Base-by-base conservation (phyloP, 2,888 invertebrate genomes). In the Spisula subtruncata region DNA sequence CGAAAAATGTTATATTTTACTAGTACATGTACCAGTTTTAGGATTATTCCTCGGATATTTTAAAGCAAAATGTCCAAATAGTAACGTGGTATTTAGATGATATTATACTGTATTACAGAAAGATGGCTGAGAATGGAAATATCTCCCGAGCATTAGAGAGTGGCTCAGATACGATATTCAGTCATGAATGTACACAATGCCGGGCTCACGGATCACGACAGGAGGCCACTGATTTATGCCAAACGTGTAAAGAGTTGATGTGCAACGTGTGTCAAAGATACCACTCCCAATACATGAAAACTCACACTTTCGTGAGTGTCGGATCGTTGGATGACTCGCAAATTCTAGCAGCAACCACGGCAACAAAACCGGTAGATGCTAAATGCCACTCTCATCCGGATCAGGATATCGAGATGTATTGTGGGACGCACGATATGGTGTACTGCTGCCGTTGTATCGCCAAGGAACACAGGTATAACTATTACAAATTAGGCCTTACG, bases 391-490 rank as follows among this genome's bases (percentile, higher is more conserved):
- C 1, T 4, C 80, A 80, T 18, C 80, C 80, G n/a, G 80, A 80
- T 14, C 80, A 20, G 10, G 80, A 80, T 20, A 80, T 80, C 18
- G 80, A 80, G 80, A 80, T 80, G 80, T 80, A 80, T 41, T 80
- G 80, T 80, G 80, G 41, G 1, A 80, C 32, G 1, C 80, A 80
- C 41, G 80, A 80, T 35, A 80, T 80, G 80, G 80, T 80, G 32
- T 80, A 80, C 18, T 80, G 80, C 41, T 41, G 35, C 41, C 80
- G 35, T 1, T 80, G 80, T 35, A 80, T 80, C 20, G 80, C 80
- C 1, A 80, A 80, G 18, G 80, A 35, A 12, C 80, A 80, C 41
- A 80, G 80, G 80, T 80, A 35, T 6, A 0, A 16, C 18, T 32
- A n/a, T n/a, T n/a, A n/a, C n/a, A n/a, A 41, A 41, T 41, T 41